A percentile compares a stretch with the other conserved stretches of the same genome.
Evolutionary conservation across 2,113 vertebrate genomes (phyloP).

Genomic region (Malurus melanocephalus): DNA sequence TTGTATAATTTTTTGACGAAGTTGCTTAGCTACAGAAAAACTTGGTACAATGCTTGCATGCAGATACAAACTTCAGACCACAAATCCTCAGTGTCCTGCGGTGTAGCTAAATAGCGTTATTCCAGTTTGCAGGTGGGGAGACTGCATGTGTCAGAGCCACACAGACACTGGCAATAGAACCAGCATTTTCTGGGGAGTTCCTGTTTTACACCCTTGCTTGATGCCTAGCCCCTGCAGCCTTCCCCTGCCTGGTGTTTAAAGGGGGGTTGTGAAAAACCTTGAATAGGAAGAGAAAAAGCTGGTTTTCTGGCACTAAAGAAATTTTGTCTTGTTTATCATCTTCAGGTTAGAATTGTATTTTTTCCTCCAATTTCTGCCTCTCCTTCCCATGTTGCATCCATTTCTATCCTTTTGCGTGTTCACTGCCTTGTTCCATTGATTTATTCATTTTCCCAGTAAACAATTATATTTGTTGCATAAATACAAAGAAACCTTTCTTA

Average conservation of each 20-base stretch:
- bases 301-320: not conserved
- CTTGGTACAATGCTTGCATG: not conserved
- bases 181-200: not conserved
- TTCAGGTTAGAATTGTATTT: not conserved
- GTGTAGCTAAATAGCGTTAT: not conserved
- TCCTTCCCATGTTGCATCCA: not conserved
- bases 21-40: conserved; percentile 30
- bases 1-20: not conserved
- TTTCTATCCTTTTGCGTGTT: not conserved
- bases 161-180: not conserved
- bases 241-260: not conserved
- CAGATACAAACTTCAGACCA: not conserved
- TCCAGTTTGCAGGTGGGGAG: conserved; percentile 8
- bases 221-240: not conserved
- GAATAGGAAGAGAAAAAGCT: not conserved
- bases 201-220: not conserved
- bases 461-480: not conserved
- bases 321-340: not conserved
- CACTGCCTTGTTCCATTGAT: not conserved
- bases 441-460: not conserved
- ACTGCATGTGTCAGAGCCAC: not conserved
- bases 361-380: not conserved
- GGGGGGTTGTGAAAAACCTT: not conserved
- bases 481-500: not conserved
- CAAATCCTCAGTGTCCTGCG: not conserved